phyloP scores from a whole-genome alignment of 1,140 invertebrate species.

The Drosophila jambulina region DNA sequence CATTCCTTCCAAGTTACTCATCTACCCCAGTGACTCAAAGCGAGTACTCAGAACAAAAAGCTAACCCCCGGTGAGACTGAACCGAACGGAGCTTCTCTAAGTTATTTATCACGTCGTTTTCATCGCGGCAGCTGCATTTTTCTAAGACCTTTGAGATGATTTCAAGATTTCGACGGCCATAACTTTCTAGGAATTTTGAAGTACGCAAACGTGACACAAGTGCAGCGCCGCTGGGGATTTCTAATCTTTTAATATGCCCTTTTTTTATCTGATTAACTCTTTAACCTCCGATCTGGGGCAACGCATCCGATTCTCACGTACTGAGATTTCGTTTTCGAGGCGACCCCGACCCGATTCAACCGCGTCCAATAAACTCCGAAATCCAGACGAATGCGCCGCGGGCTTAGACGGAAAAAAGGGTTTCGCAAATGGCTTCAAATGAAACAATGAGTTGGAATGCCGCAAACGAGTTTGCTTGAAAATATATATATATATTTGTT shows the following conservation, averaged over 20 bases:
- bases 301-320: conserved; percentile 62
- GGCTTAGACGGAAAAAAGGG: conserved; percentile 54
- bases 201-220: conserved; percentile 69
- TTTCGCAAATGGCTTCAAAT: conserved; percentile 55
- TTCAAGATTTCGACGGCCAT: conserved; percentile 46
- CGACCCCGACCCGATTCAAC: conserved; percentile 65
- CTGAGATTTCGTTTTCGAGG: conserved; percentile 63
- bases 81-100: not conserved
- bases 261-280: conserved; percentile 41
- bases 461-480: conserved; percentile 61
- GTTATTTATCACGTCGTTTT: conserved; percentile 52
- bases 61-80: not conserved
- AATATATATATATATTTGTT: conserved; percentile 4
- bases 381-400: conserved; percentile 8
- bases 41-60: conserved; percentile 34
- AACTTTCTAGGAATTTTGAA: conserved; percentile 76
- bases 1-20: conserved; percentile 57
- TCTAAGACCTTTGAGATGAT: conserved; percentile 21
- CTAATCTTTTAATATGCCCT: conserved; percentile 76
- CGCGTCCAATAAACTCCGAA: conserved; percentile 21
- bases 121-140: conserved; percentile 50
- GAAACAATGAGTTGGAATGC: conserved; percentile 58
- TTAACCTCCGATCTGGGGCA: conserved; percentile 38
- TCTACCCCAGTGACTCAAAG: conserved; percentile 53
- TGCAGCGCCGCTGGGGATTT: conserved; percentile 40